phyloP scores from a whole-genome alignment of 35 echinoderm and acorn worm species.

The Hemicentrotus pulcherrimus region DNA sequence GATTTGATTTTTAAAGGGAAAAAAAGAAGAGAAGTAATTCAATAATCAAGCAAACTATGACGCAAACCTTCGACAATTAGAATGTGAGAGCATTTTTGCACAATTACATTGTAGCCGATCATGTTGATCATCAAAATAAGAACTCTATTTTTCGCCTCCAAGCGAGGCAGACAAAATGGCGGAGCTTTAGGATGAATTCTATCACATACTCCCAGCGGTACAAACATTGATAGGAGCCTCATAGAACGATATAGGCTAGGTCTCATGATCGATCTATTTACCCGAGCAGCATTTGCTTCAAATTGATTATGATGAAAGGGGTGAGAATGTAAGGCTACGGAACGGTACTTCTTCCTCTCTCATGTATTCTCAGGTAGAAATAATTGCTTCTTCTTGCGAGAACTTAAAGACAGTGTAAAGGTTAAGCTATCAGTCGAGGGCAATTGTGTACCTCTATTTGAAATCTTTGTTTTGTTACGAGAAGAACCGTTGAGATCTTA shows the following conservation, averaged over 20 bases:
- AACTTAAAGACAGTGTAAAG: background rate
- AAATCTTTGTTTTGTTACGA: no score
- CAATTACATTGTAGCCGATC: background rate
- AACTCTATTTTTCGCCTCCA: background rate
- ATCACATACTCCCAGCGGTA: background rate
- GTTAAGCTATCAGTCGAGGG: background rate
- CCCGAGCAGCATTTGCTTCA: background rate
- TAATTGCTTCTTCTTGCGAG: background rate
- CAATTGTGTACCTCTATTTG: no score
- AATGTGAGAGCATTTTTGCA: background rate
- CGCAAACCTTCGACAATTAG: background rate
- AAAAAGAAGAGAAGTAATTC: no score
- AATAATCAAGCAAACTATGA: no score
- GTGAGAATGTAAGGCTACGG: background rate
- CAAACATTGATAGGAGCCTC: background rate
- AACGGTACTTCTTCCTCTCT: background rate
- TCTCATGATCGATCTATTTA: background rate
- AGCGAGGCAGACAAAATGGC: background rate
- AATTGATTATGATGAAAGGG: background rate
- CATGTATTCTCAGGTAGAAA: background rate
- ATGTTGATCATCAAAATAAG: background rate
- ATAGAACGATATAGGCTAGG: background rate
- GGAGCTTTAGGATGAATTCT: background rate
- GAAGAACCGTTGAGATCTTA: no score
- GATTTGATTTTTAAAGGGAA: background rate